phyloP scores from a whole-genome alignment of 2,113 vertebrate genomes.

The Propithecus coquereli region DNA sequence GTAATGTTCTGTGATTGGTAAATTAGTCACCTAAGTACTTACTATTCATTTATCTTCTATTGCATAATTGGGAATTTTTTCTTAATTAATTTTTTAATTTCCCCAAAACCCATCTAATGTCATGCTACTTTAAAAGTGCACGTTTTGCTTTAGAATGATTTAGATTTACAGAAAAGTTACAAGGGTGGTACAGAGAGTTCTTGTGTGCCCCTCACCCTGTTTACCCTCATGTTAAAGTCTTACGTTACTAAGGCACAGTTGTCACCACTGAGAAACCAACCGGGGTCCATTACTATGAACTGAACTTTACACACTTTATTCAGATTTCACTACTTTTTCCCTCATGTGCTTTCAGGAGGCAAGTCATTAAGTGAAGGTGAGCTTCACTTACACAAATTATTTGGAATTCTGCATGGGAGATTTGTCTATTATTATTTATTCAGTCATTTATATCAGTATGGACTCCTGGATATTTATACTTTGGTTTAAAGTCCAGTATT shows the following conservation, averaged over 20 bases:
- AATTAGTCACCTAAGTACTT: slow-evolving; percentile 3
- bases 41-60: not conserved
- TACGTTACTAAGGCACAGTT: not conserved
- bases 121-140: not conserved
- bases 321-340: not conserved
- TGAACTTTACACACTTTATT: not conserved
- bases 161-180: not conserved
- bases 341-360: not conserved
- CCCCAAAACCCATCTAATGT: not conserved
- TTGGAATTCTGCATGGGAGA: not conserved
- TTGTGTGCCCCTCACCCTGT: rapidly evolving
- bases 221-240: not conserved
- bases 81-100: not conserved
- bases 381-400: not conserved
- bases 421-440: not conserved
- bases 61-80: not conserved
- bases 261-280: not conserved
- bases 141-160: not conserved
- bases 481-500: not conserved
- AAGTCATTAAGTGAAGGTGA: not conserved
- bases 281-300: rapidly evolving
- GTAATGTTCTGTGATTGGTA: not conserved
- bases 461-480: not conserved
- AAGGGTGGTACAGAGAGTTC: not conserved
- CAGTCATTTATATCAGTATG: not conserved